phyloP scores from a whole-genome alignment of 2,797 vertebrate species.

The Macropus fuliginosus region DNA sequence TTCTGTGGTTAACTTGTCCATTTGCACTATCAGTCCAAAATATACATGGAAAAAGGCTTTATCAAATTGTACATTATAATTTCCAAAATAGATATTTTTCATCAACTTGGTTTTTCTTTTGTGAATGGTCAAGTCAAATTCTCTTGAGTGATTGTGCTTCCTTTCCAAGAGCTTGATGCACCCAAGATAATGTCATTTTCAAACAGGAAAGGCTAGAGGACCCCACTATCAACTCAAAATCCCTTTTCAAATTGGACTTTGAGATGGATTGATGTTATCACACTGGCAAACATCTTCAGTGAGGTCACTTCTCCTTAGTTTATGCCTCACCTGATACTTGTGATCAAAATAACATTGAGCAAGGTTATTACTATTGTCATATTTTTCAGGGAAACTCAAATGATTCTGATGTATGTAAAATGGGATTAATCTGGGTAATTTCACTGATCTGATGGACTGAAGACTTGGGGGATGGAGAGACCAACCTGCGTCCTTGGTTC shows the following conservation, averaged over 20 bases:
- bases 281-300: background rate
- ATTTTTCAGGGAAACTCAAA: background rate
- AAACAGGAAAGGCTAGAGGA: background rate
- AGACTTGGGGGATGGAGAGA: background rate
- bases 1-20: background rate
- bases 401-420: background rate
- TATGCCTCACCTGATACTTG: background rate
- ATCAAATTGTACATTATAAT: background rate
- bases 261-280: background rate
- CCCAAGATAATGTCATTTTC: background rate
- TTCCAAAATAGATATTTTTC: background rate
- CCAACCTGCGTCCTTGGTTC: background rate
- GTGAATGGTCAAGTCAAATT: background rate
- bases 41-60: background rate
- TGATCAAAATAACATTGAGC: background rate
- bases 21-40: background rate
- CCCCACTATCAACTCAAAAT: background rate
- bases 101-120: background rate
- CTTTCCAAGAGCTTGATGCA: background rate
- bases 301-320: background rate
- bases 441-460: background rate
- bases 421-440: background rate
- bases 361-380: background rate
- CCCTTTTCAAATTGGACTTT: background rate
- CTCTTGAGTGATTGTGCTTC: background rate